phyloP scores from a whole-genome alignment of 2,888 invertebrate genomes.

The Chalcis sispes region DNA sequence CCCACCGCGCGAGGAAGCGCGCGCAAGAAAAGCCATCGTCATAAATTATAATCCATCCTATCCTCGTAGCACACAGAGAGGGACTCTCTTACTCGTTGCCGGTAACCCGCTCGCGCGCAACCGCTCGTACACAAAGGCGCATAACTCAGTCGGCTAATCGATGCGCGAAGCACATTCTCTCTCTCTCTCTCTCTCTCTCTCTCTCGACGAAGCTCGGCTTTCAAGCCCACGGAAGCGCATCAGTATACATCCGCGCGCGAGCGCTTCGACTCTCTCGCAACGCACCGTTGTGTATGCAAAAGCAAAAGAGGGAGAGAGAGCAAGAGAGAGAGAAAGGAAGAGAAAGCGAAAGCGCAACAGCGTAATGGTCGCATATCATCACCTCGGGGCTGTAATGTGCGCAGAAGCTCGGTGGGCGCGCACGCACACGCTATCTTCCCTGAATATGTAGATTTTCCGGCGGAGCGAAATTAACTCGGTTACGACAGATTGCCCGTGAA shows the following conservation, averaged over 20 bases:
- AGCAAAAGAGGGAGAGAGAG: slow-evolving; percentile 9
- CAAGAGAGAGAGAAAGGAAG: slow-evolving; percentile 2
- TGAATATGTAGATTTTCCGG: slow-evolving; percentile 62
- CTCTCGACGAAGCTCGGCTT: slow-evolving; percentile 8
- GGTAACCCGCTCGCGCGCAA: too few relatives aligned
- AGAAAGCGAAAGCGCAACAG: slow-evolving; percentile 37
- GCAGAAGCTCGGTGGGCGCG: slow-evolving; percentile 4
- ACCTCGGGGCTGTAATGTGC: slow-evolving; percentile 48
- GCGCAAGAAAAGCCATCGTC: slow-evolving; percentile 11
- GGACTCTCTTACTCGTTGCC: too few relatives aligned
- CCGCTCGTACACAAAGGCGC: slow-evolving; percentile 21
- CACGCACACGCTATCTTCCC: slow-evolving; percentile 58
- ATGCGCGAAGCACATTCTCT: slow-evolving; percentile 38
- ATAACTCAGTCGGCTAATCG: slow-evolving; percentile 49
- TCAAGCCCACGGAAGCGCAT: slow-evolving; percentile 47
- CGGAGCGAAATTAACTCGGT: slow-evolving; percentile 70
- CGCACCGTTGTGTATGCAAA: background rate
- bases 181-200: background rate
- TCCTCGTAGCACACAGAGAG: too few relatives aligned
- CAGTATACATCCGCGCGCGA: slow-evolving; percentile 9
- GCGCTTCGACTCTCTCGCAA: too few relatives aligned
- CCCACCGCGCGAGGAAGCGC: background rate
- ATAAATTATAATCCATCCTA: slow-evolving; percentile 47
- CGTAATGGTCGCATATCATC: slow-evolving; percentile 60
- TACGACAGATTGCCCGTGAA: slow-evolving; percentile 74